phyloP scores from a whole-genome alignment of 2,797 vertebrate species.

The Chelmon rostratus region DNA sequence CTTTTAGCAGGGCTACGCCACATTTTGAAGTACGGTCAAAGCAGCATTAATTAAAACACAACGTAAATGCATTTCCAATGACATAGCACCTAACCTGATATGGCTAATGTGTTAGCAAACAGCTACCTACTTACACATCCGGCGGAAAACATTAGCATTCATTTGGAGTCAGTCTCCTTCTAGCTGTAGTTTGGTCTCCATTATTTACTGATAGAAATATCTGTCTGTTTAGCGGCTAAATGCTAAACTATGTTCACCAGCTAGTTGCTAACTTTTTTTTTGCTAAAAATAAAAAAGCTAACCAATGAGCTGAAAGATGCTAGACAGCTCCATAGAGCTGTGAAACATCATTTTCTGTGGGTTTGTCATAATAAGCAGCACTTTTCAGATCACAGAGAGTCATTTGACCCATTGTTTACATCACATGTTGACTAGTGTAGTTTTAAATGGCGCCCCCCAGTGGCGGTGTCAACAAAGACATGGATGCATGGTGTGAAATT shows the following conservation, averaged over 20 bases:
- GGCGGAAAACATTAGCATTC: neutral
- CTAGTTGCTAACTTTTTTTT: neutral
- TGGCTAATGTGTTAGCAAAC: too few relatives aligned
- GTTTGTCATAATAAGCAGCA: too few relatives aligned
- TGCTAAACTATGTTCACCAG: neutral
- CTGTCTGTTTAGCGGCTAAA: too few relatives aligned
- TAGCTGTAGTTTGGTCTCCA: neutral
- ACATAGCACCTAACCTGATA: neutral
- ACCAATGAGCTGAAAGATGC: too few relatives aligned
- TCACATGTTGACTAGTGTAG: too few relatives aligned
- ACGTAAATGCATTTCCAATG: neutral
- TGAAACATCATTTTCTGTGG: neutral
- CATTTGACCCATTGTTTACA: too few relatives aligned
- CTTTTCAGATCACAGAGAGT: too few relatives aligned
- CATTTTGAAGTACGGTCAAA: slow-evolving; percentile 1
- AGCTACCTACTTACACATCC: too few relatives aligned
- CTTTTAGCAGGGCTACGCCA: neutral
- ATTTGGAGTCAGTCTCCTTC: neutral
- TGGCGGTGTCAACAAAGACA: neutral
- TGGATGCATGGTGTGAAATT: too few relatives aligned
- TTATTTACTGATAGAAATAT: neutral
- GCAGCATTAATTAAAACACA: neutral
- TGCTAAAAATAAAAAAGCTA: neutral
- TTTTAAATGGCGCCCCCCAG: neutral
- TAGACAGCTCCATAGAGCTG: neutral